Base-by-base conservation (phyloP, 2,888 invertebrate genomes). In the Yponomeuta malinellus region DNA sequence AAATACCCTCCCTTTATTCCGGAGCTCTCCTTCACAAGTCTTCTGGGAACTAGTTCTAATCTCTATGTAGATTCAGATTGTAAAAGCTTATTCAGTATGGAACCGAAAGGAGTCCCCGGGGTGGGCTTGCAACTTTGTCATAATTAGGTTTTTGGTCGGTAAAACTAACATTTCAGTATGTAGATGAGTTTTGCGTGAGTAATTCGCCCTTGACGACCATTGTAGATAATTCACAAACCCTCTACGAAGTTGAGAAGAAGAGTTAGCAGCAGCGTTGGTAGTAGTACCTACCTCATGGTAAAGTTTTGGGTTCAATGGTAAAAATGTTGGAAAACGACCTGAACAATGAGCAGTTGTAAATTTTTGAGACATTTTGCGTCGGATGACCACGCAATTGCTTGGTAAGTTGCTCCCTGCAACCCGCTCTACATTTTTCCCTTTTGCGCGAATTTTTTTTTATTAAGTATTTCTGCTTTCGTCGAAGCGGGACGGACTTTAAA, bases 71-170 rank as follows among this genome's bases (percentile, higher is more conserved):
- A 59, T 59, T 59, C 52, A 15, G 52, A 59, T 15, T 59, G 52
- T 59, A 59, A 59, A 59, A 59, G 52, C 52, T 59, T 59, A 59
- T 15, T 59, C 52, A 59, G 52, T 59, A 59, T 59, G 52, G 52
- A 59, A 59, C 52, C 15, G 52, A 59, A 43, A 59, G 52, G 52
- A 59, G 15, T 15, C 52, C 15, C 52, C 52, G 4, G 52, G 52
- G 52, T 59, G 52, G 15, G 12, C 15, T 59, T 15, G 15, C 12
- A 59, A 59, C 52, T 59, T 59, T 15, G 52, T 59, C 15, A 59
- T 59, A 59, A 59, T 59, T 59, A 59, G 52, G 52, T 59, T 59
- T 59, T 59, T 15, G 52, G 52, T 59, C 52, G 52, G 52, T 59
- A 59, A 59, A 15, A 59, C 52, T 59, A 59, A 4, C 52, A 15